A percentile compares a stretch with the other conserved stretches of the same genome.
Conservation (phyloP, 2,113 vertebrate genomes). For the Marmota flaviventris region DNA sequence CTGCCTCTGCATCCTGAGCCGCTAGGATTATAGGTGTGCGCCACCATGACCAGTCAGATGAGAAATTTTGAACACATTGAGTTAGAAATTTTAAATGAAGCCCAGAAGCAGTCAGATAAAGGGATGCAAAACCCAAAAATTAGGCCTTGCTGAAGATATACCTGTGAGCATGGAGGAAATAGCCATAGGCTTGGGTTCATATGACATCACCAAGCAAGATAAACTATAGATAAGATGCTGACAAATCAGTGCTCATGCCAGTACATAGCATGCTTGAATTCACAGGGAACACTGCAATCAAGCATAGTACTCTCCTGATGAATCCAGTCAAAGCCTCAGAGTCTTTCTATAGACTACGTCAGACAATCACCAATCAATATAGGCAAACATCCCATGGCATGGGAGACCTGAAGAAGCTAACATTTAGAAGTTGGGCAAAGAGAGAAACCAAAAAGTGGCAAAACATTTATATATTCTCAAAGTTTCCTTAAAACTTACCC, state of each 20-base stretch:
- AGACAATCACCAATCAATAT: neutral
- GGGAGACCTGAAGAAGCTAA: neutral
- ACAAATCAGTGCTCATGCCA: neutral
- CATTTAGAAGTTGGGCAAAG: neutral
- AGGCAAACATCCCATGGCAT: neutral
- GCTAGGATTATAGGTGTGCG: too few relatives aligned
- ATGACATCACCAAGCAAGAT: neutral
- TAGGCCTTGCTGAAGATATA: neutral
- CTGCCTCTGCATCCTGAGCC: too few relatives aligned
- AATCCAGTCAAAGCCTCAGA: constrained; percentile 23
- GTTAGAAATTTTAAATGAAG: neutral
- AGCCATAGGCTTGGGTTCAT: neutral
- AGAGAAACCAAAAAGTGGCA: neutral
- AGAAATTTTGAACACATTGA: neutral
- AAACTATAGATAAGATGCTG: neutral
- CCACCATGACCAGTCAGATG: too few relatives aligned
- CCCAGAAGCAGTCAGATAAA: neutral
- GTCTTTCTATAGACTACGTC: neutral
- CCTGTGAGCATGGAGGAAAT: neutral
- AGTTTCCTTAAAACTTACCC: neutral
- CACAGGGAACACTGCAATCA: neutral
- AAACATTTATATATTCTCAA: neutral
- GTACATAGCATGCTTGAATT: neutral
- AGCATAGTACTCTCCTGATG: neutral
- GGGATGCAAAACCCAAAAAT: neutral